Evolutionary conservation across 2,888 invertebrate species (phyloP).

Genomic region (Alloplasta piceator): DNA sequence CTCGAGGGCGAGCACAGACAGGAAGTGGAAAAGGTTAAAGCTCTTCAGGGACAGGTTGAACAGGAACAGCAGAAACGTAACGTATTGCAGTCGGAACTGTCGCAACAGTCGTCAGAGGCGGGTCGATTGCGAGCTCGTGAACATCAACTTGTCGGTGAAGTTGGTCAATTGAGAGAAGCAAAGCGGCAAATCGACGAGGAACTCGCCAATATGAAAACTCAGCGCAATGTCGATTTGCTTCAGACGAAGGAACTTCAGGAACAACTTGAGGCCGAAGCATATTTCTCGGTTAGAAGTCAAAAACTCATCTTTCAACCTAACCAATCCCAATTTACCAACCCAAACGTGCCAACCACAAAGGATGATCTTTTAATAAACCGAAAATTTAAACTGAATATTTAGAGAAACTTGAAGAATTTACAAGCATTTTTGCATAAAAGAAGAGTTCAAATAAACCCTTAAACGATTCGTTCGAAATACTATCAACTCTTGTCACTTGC

Average conservation of each 20-base stretch:
- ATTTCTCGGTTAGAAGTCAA: conserved; percentile 89
- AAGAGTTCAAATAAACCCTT: too few relatives aligned
- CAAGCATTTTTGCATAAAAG: too few relatives aligned
- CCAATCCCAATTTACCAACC: too few relatives aligned
- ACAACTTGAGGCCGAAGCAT: conserved; percentile 97
- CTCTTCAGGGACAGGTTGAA: conserved; percentile 93
- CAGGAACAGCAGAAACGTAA: conserved; percentile 95
- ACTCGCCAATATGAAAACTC: conserved; percentile 89
- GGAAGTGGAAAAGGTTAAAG: conserved; percentile 92
- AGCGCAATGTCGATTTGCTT: conserved; percentile 87
- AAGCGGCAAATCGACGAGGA: conserved; percentile 91
- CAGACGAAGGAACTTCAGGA: conserved; percentile 96
- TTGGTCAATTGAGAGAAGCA: conserved; percentile 87
- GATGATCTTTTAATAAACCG: too few relatives aligned
- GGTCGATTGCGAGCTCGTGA: conserved; percentile 89
- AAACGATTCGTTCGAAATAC: too few relatives aligned
- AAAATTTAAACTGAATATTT: too few relatives aligned
- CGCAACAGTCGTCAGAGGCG: conserved; percentile 88
- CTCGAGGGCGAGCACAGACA: conserved; percentile 96
- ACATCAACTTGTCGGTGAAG: conserved; percentile 89
- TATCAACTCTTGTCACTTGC: too few relatives aligned
- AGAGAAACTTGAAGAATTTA: too few relatives aligned
- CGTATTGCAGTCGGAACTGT: conserved; percentile 92
- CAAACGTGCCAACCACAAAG: too few relatives aligned
- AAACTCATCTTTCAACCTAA: too few relatives aligned